Conservation (phyloP, 2,113 vertebrate genomes). For the Megaptera novaeangliae region DNA sequence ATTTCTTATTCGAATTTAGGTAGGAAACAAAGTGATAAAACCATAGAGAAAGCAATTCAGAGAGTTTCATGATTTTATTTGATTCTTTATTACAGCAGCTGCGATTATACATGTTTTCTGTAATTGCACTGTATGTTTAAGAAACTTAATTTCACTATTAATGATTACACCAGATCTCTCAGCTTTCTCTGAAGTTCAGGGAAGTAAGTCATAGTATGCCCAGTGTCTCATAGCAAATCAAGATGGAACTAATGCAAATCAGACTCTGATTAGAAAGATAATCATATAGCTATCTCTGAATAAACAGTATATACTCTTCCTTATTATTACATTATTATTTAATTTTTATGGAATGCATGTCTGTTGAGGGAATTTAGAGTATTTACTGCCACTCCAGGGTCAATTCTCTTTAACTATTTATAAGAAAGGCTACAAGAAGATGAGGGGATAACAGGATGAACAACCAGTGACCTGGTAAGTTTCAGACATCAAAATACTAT, state of each 20-base stretch:
- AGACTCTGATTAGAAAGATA: constrained; percentile 26
- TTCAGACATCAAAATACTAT: not conserved
- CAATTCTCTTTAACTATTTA: not conserved
- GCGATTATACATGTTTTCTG: not conserved
- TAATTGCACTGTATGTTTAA: not conserved
- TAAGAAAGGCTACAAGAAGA: not conserved
- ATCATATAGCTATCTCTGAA: not conserved
- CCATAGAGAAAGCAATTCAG: constrained; percentile 5
- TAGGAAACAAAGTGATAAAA: constrained; percentile 42
- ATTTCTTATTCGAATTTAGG: constrained; percentile 41
- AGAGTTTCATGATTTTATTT: constrained; percentile 16
- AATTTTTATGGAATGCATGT: constrained; percentile 6
- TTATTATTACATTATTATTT: not conserved
- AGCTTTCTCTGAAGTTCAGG: not conserved
- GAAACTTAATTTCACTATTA: constrained; percentile 16
- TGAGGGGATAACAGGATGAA: not conserved
- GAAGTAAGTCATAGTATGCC: not conserved
- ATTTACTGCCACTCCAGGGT: not conserved
- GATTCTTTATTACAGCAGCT: not conserved
- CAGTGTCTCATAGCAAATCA: not conserved
- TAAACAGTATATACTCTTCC: not conserved
- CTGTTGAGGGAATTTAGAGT: not conserved
- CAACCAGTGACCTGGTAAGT: not conserved
- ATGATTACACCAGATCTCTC: not conserved
- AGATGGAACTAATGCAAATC: constrained; percentile 24